Evolutionary conservation across 2,888 invertebrate genomes (phyloP), one percentile per base, ranked within the genome.

Genomic region (Acrocera orbiculus): DNA sequence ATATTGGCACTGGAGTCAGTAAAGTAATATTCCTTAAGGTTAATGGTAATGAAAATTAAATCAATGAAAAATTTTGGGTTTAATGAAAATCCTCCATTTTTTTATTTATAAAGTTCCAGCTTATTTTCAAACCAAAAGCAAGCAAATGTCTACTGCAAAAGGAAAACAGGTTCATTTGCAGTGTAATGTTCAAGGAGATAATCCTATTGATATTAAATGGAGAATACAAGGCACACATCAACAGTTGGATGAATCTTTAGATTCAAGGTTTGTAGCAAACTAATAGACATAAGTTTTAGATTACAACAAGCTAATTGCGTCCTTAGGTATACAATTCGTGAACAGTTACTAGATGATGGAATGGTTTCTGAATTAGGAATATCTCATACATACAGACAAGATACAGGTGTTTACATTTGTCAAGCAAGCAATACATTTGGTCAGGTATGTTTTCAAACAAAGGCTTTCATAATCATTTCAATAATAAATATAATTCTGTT

Each of bases 1-100:
- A 79, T 45, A 85, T 92, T 42, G 89, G 87, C 2, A 76, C 82
- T 11, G 89, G 86, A 9, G 74, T 90, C 37, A 89, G 89, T 66
- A 90, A 90, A 63, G 81, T 90, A 34, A 79, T 90, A 46, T 81
- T 79, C 55, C 63, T 87, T 35, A 85, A 83, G 66, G 85, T 87
- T 34, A 86, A 87, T 56, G 85, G 86, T 86, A 64, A 66, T n/a
- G n/a, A n/a, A n/a, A n/a, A n/a, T n/a, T n/a, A n/a, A n/a, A n/a
- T n/a, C n/a, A n/a, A n/a, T n/a, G n/a, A n/a, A n/a, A n/a, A n/a
- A n/a, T n/a, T n/a, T n/a, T n/a, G n/a, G n/a, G n/a, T n/a, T n/a
- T n/a, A n/a, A n/a, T n/a, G n/a, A n/a, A n/a, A n/a, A n/a, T n/a
- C n/a, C 9, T 11, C 17, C 11, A 11, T 9, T 8, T 11, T 23